A percentile compares a stretch with the other conserved stretches of the same genome.
Conservation (phyloP, 2,113 vertebrate species). For the Castor canadensis region DNA sequence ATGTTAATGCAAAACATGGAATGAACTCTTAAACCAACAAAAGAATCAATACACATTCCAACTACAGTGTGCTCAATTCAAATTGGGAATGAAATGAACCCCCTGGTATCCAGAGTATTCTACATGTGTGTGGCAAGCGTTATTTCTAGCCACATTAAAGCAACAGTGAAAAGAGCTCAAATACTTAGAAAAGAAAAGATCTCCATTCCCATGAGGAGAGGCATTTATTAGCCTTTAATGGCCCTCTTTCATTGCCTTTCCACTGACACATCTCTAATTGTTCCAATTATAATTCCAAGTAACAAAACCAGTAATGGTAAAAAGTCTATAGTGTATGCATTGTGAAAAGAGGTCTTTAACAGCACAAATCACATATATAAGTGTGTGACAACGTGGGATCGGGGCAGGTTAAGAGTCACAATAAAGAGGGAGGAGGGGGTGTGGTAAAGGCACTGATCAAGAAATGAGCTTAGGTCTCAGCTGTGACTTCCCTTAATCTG, state of each 20-base stretch:
- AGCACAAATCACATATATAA: neutral
- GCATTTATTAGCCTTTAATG: constrained; percentile 74
- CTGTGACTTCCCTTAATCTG: neutral
- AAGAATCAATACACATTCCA: constrained; percentile 37
- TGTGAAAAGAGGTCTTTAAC: constrained; percentile 39
- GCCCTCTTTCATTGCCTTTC: constrained; percentile 71
- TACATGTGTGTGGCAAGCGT: constrained; percentile 53
- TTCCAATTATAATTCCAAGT: constrained; percentile 72
- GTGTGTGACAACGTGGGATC: neutral
- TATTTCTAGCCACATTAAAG: constrained; percentile 73
- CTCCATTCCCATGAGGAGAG: constrained; percentile 56
- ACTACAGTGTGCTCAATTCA: constrained; percentile 44
- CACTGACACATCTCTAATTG: constrained; percentile 68
- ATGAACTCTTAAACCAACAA: constrained; percentile 26
- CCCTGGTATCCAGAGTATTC: constrained; percentile 65
- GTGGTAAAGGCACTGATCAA: neutral
- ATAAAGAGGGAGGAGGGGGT: neutral
- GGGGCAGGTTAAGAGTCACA: neutral
- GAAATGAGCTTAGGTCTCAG: neutral
- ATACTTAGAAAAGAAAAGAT: constrained; percentile 60
- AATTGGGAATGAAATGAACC: constrained; percentile 45
- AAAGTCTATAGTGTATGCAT: neutral
- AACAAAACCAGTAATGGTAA: constrained; percentile 31
- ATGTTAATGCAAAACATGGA: constrained; percentile 52
- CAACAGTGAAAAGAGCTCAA: constrained; percentile 68